Percentiles rank a stretch among this genome's conserved stretches.
Evolutionary conservation across 2,113 vertebrate species (phyloP).

Genomic region (Cephalopterus ornatus): DNA sequence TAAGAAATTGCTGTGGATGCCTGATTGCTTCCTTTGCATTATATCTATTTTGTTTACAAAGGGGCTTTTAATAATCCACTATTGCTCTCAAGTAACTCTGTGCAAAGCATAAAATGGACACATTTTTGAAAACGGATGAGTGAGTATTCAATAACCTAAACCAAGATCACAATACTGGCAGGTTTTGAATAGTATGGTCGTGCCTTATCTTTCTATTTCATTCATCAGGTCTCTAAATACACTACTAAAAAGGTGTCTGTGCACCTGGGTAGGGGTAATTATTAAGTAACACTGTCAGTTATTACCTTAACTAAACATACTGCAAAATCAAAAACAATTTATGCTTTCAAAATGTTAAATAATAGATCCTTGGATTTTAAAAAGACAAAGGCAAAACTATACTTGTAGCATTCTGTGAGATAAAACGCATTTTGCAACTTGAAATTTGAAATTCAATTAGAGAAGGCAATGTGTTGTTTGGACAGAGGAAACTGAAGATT

Average conservation of each 20-base stretch:
- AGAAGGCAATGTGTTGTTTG: neutral
- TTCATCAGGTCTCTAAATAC: conserved; percentile 50
- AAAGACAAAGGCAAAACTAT: neutral
- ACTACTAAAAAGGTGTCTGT: conserved; percentile 48
- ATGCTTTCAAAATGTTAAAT: conserved; percentile 31
- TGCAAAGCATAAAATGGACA: conserved; percentile 52
- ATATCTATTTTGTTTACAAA: conserved; percentile 58
- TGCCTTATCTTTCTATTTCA: conserved; percentile 70
- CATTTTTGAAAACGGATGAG: conserved; percentile 45
- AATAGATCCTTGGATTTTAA: neutral
- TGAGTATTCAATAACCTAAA: conserved; percentile 29
- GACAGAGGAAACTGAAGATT: neutral
- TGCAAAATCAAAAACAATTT: conserved; percentile 40
- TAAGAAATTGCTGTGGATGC: conserved; percentile 56
- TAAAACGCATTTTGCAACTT: neutral
- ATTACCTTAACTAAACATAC: conserved; percentile 39
- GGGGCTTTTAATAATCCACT: conserved; percentile 60
- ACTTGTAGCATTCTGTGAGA: neutral
- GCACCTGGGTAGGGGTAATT: conserved; percentile 55
- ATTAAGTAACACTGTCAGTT: conserved; percentile 57
- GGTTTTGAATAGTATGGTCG: conserved; percentile 13
- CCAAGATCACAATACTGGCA: conserved; percentile 24
- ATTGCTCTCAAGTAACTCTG: conserved; percentile 42
- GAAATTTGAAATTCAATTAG: neutral
- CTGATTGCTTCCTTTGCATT: conserved; percentile 45